Percentiles rank a stretch among this genome's conserved stretches.
Conservation (phyloP, 2,797 vertebrate species). For the Crocidura indochinensis region DNA sequence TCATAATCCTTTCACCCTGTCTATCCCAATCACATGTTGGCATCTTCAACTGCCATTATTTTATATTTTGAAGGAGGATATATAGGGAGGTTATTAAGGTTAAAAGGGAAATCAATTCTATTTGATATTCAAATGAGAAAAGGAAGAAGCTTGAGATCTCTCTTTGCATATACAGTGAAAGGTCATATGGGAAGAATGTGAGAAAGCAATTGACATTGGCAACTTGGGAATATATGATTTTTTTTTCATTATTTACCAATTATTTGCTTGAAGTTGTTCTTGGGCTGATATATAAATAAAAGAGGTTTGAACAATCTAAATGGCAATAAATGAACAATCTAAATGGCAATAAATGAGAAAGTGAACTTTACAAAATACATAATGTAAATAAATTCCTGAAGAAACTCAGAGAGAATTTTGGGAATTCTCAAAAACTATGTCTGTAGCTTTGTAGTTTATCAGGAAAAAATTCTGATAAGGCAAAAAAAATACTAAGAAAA, state of each 20-base stretch:
- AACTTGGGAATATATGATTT: not conserved
- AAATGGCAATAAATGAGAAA: not conserved
- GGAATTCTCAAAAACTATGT: constrained; percentile 27
- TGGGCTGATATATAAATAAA: too few species aligned
- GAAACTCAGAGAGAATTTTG: constrained; percentile 44
- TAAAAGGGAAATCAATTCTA: too few species aligned
- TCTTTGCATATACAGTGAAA: too few species aligned
- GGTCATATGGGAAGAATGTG: not conserved
- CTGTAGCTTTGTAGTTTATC: not conserved
- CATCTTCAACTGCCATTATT: too few species aligned
- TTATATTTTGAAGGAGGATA: too few species aligned
- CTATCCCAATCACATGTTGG: too few species aligned
- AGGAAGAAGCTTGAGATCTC: too few species aligned
- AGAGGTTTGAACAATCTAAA: too few species aligned
- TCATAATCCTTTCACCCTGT: too few species aligned
- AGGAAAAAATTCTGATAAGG: not conserved
- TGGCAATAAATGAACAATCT: too few species aligned
- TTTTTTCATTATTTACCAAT: constrained; percentile 30
- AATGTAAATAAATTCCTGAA: constrained; percentile 14
- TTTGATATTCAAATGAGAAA: too few species aligned
- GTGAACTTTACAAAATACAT: constrained; percentile 33
- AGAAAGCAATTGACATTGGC: not conserved
- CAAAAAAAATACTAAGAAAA: too few species aligned
- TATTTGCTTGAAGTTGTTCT: not conserved
- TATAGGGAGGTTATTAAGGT: not conserved